A percentile compares a stretch with the other conserved stretches of the same genome.
Evolutionary conservation across 2,888 invertebrate genomes (phyloP).

Genomic region (Hypercompe scribonia): DNA sequence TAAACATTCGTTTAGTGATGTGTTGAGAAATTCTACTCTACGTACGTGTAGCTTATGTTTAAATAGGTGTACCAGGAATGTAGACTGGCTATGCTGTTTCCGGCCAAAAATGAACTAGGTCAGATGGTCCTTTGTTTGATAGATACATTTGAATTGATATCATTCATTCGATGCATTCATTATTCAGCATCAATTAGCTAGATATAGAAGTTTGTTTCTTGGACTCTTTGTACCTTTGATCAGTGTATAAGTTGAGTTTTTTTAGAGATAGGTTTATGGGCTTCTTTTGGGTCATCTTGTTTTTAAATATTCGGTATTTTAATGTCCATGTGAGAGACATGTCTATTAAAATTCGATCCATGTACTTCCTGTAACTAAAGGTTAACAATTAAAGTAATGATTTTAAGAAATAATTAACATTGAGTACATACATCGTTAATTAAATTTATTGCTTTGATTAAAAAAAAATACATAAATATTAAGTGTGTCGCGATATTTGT

Average conservation of each 20-base stretch:
- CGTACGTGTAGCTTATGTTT: conserved; percentile 1
- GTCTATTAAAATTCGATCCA: neutral
- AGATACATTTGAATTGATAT: neutral
- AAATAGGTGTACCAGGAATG: conserved; percentile 12
- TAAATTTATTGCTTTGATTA: neutral
- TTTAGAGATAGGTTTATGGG: neutral
- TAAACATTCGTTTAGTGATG: conserved; percentile 37
- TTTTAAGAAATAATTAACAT: neutral
- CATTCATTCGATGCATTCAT: neutral
- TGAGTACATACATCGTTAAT: no score
- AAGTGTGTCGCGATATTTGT: neutral
- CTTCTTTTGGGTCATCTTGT: neutral
- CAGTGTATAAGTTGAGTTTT: neutral
- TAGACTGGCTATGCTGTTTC: neutral
- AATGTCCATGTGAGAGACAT: neutral
- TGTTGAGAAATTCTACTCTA: conserved; percentile 31
- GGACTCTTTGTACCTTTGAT: neutral
- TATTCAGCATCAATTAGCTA: neutral
- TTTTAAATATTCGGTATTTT: neutral
- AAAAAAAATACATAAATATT: neutral
- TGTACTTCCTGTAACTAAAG: neutral
- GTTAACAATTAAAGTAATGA: neutral
- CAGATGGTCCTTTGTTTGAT: neutral
- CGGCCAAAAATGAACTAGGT: neutral
- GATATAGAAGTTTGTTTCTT: neutral